Percentiles rank a stretch among this genome's conserved stretches.
These are phyloP conservation scores for Drosophila parvula DNA, from an alignment of 1,140 invertebrate genomes.

Conservation along the genomic window DNA sequence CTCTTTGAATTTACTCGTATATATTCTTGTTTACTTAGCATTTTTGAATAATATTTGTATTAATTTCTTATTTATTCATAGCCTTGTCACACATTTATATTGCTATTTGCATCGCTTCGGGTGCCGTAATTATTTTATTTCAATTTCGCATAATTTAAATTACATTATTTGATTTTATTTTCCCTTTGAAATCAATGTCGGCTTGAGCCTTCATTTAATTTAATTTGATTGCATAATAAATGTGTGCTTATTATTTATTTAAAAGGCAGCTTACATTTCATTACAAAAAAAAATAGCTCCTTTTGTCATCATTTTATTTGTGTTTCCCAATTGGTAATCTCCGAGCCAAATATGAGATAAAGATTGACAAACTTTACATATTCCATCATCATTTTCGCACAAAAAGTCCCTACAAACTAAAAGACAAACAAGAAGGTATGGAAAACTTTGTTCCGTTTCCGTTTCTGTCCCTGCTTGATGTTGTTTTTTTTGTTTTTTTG, in stretches of 20 bases:
- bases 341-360: slow-evolving; percentile 22
- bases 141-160: background rate
- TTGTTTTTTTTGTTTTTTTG: slow-evolving; percentile 2
- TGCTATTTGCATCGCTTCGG: background rate
- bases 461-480: slow-evolving; percentile 4
- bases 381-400: slow-evolving; percentile 5
- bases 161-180: background rate
- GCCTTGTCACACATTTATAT: background rate
- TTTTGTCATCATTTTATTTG: background rate
- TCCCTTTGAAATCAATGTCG: background rate
- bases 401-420: background rate
- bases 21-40: background rate
- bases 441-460: slow-evolving; percentile 30
- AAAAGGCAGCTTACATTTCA: background rate
- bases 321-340: background rate
- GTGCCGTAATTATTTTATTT: background rate
- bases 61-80: background rate
- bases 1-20: background rate
- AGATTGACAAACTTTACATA: slow-evolving; percentile 55
- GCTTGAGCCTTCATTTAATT: background rate
- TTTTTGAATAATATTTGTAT: background rate
- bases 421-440: background rate
- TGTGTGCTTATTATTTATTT: background rate
- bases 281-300: background rate
- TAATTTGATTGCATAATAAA: background rate